phyloP scores from a whole-genome alignment of 1,140 invertebrate species.

The Drosophila guanche region DNA sequence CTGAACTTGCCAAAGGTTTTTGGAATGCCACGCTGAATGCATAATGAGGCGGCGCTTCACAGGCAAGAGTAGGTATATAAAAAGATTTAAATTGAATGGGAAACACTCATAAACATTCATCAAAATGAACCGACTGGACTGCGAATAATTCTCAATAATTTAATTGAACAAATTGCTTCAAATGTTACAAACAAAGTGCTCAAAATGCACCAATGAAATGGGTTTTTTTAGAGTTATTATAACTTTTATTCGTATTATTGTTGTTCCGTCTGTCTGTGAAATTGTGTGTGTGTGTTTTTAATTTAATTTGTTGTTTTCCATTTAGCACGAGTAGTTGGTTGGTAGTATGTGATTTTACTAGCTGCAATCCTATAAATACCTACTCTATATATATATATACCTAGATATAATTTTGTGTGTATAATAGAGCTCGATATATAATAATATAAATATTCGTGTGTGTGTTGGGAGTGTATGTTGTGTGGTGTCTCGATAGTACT shows the following conservation, averaged over 20 bases:
- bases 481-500: constrained; percentile 23
- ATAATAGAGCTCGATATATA: constrained; percentile 24
- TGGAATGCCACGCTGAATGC: constrained; percentile 38
- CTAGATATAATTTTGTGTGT: constrained; percentile 24
- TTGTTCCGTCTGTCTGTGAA: constrained; percentile 12
- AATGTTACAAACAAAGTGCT: constrained; percentile 41
- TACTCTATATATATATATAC: constrained; percentile 43
- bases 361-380: constrained; percentile 55
- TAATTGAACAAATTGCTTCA: constrained; percentile 38
- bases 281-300: constrained; percentile 32
- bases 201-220: constrained; percentile 24
- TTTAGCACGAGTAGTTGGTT: constrained; percentile 25
- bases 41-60: constrained; percentile 28
- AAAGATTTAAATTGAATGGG: constrained; percentile 5
- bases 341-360: constrained; percentile 32
- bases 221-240: constrained; percentile 49
- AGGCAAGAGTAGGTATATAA: neutral
- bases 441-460: constrained; percentile 34
- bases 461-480: constrained; percentile 17
- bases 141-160: constrained; percentile 27
- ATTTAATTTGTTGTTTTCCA: constrained; percentile 51
- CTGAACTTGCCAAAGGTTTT: constrained; percentile 48
- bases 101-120: constrained; percentile 19
- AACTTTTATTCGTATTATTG: constrained; percentile 18
- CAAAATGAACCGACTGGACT: constrained; percentile 10